Percentiles rank a stretch among this genome's conserved stretches.
These are phyloP conservation scores for Propithecus coquereli DNA, from an alignment of 2,113 vertebrate genomes.

Conservation along the genomic window DNA sequence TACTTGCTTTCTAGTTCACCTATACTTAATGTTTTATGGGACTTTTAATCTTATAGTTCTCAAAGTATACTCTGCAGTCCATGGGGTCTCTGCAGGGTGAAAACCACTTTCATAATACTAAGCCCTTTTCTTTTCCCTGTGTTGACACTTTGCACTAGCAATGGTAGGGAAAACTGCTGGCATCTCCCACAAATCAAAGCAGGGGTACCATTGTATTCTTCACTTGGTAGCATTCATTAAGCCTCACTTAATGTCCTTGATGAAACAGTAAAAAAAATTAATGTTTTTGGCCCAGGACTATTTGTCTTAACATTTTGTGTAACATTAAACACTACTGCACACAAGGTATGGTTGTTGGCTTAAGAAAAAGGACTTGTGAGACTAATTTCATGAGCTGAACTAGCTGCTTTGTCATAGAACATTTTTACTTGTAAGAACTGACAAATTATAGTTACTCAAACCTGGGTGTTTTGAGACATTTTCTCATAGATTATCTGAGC, in stretches of 20 bases:
- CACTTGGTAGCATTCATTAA: background rate
- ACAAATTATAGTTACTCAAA: background rate
- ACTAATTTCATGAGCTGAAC: background rate
- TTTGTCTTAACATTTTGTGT: background rate
- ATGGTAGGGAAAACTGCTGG: background rate
- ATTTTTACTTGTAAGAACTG: background rate
- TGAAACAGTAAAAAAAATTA: background rate
- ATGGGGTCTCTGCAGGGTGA: background rate
- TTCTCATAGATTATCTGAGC: background rate
- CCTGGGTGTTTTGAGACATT: background rate
- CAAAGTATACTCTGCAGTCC: background rate
- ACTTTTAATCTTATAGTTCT: background rate
- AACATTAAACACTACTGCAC: background rate
- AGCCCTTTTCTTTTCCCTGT: background rate
- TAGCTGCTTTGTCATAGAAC: background rate
- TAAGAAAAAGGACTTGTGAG: background rate
- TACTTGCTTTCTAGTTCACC: background rate
- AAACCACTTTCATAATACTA: conserved; percentile 27
- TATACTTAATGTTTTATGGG: background rate
- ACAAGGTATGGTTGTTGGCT: background rate
- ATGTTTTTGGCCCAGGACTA: background rate
- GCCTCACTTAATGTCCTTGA: background rate
- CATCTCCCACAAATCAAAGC: background rate
- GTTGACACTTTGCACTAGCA: background rate
- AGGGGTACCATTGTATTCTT: background rate